phyloP scores from a whole-genome alignment of 1,140 invertebrate genomes.

The Drosophila quadrilineata region DNA sequence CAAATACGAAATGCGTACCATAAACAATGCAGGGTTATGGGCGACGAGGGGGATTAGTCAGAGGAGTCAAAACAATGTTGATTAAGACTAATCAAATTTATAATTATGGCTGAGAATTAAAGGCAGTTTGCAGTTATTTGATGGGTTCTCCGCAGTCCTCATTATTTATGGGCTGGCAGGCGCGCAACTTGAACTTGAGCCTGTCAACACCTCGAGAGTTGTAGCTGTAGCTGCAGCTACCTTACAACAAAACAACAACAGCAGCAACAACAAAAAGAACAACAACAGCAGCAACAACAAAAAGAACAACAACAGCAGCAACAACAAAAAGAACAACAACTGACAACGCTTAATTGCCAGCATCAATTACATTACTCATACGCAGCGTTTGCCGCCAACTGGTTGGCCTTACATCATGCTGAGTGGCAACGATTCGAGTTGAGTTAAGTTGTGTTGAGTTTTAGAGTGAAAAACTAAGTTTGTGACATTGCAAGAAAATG shows the following conservation, averaged over 20 bases:
- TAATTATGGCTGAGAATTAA: slow-evolving; percentile 29
- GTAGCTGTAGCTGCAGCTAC: too few species aligned
- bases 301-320: neutral
- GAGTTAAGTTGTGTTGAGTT: too few species aligned
- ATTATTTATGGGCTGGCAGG: slow-evolving; percentile 43
- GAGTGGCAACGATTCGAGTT: too few species aligned
- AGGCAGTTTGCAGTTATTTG: slow-evolving; percentile 13
- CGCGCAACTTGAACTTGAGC: slow-evolving; percentile 69
- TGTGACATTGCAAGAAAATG: slow-evolving; percentile 77
- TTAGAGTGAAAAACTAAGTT: slow-evolving; percentile 66
- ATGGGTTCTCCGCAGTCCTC: slow-evolving; percentile 31
- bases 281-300: neutral
- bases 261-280: too few species aligned
- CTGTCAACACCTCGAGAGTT: slow-evolving; percentile 60
- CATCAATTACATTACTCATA: slow-evolving; percentile 73
- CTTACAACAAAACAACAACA: neutral
- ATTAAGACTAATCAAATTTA: slow-evolving; percentile 25
- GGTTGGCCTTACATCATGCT: slow-evolving; percentile 56
- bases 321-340: neutral
- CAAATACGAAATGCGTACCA: slow-evolving; percentile 49
- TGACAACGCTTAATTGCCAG: slow-evolving; percentile 46
- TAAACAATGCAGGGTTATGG: slow-evolving; percentile 54
- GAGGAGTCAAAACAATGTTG: too few species aligned
- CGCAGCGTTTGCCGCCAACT: slow-evolving; percentile 40
- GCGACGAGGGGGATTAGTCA: too few species aligned